Percentiles rank a stretch among this genome's conserved stretches.
Conservation (phyloP, 2,888 invertebrate genomes). For the Rotaria socialis region DNA sequence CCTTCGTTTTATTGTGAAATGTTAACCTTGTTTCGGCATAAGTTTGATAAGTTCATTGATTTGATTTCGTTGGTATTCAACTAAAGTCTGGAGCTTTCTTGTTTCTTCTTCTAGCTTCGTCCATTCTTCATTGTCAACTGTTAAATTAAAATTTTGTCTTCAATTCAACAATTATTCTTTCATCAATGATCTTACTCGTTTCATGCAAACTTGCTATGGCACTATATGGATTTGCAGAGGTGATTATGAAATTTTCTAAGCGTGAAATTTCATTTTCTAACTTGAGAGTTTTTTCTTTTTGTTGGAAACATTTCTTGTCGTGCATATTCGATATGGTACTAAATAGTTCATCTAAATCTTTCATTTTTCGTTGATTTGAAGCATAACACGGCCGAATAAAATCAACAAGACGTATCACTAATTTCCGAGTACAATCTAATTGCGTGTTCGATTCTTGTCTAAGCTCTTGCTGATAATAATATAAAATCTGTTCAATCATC, state of each 20-base stretch:
- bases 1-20: neutral
- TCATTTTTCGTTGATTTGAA: neutral
- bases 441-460: neutral
- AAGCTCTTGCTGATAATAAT: neutral
- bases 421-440: neutral
- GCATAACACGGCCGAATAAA: neutral
- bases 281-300: neutral
- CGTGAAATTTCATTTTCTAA: neutral
- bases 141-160: neutral
- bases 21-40: neutral
- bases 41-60: neutral
- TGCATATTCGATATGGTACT: neutral
- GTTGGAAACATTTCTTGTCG: neutral
- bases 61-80: neutral
- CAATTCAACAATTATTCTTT: neutral
- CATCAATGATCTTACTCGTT: neutral
- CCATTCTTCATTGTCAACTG: neutral
- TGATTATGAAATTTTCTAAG: neutral
- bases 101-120: neutral
- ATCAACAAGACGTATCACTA: neutral
- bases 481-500: neutral
- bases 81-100: neutral
- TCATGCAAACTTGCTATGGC: neutral
- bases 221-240: neutral
- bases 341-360: neutral